These are phyloP conservation scores for Gasterosteus nipponicus DNA, from an alignment of 2,113 vertebrate species.

Conservation along the genomic window DNA sequence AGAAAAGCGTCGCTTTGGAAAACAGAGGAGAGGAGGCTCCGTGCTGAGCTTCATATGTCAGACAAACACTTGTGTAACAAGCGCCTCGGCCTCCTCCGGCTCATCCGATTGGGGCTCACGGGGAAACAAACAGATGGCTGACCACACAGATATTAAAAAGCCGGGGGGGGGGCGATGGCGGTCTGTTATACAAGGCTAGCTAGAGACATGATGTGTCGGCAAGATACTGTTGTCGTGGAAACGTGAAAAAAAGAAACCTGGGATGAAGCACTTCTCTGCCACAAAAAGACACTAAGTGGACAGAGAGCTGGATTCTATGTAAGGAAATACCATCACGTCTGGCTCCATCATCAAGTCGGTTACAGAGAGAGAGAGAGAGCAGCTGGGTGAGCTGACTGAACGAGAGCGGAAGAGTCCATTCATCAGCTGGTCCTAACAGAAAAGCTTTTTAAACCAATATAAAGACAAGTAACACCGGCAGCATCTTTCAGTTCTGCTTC, in stretches of 20 bases:
- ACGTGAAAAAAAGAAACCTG: not conserved
- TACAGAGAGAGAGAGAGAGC: no score
- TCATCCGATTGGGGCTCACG: no score
- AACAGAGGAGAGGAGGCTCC: not conserved
- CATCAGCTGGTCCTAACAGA: not conserved
- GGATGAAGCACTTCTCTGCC: not conserved
- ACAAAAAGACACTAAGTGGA: no score
- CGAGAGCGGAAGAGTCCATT: not conserved
- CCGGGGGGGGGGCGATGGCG: no score
- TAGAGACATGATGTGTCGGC: not conserved
- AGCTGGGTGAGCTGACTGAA: not conserved
- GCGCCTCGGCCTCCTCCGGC: not conserved
- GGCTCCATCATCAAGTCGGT: no score
- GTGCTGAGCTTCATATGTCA: no score
- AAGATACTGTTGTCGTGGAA: not conserved
- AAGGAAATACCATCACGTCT: no score
- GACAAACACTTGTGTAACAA: no score
- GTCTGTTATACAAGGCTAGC: not conserved
- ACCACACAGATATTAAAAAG: not conserved
- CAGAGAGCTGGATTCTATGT: no score
- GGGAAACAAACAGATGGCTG: not conserved
- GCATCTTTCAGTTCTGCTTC: no score
- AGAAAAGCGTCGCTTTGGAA: not conserved
- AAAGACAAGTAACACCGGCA: no score
- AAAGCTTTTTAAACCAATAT: not conserved